Evolutionary conservation across 2,113 vertebrate species (phyloP), one percentile per base, ranked within the genome.

Genomic region (Pedetes capensis): DNA sequence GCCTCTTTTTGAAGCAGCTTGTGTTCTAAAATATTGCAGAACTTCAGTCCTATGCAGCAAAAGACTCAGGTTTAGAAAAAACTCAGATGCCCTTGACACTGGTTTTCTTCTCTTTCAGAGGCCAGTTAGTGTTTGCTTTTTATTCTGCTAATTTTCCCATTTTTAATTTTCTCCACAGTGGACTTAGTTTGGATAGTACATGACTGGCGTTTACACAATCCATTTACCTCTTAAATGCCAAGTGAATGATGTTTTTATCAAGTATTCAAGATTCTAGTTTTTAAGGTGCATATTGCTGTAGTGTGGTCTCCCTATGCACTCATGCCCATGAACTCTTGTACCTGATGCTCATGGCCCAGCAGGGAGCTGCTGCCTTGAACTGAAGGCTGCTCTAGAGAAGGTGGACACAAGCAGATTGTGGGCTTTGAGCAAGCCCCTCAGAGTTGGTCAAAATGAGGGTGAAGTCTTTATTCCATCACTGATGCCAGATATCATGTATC

Each of bases 1-100:
- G 68, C 55, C 32, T 76, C 86, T 85, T 93, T 83, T 49, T 68
- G 76, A 93, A 87, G 63, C 71, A 92, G 39, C 27, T 27, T 55
- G n/a, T 79, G 39, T 86, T 94, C 57, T 64, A 94, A 95, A 92
- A 88, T 86, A 90, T 53, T 72, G 87, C 84, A 95, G 87, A 83
- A 80, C 53, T 9, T 91, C 12, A 86, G 37, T 91, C 85, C 49
- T 14, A 75, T 20, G n/a, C 71, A 55, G 18, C 16, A 20, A 90
- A 61, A 95, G 61, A 34, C 76, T 49, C 0, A 14, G 90, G 23
- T 63, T 94, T 92, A 57, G 59, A 68, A 71, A 25, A 89, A 87
- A 23, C 44, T 64, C 66, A 80, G 8, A 78, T 3, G 47, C 37
- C 64, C 49, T 51, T 32, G 42, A 76, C 14, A 17, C 17, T 6